Evolutionary conservation across 2,888 invertebrate genomes (phyloP).

Genomic region (Lymantria dispar): DNA sequence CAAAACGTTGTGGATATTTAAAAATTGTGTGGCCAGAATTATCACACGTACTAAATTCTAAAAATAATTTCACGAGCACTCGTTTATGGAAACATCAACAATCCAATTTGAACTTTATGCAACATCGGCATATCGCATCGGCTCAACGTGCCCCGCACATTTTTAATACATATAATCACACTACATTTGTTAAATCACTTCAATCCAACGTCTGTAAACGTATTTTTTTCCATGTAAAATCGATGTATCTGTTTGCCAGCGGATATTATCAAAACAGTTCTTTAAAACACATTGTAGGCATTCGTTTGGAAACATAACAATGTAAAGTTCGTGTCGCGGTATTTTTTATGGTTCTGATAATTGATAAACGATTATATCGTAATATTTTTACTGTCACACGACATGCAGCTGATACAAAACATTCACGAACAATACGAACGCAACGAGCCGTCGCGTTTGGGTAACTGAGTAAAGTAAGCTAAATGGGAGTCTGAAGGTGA

Average conservation of each 20-base stretch:
- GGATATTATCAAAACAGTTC: conserved; percentile 16
- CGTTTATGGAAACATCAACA: conserved; percentile 14
- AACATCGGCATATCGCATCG: not conserved
- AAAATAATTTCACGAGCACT: conserved; percentile 20
- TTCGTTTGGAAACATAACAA: conserved; percentile 9
- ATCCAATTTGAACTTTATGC: not conserved
- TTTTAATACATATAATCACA: conserved; percentile 10
- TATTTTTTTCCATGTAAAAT: conserved; percentile 26
- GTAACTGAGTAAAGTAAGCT: conserved; percentile 5
- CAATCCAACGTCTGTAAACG: conserved; percentile 12
- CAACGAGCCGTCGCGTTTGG: conserved; percentile 13
- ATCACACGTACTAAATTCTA: conserved; percentile 21
- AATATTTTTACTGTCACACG: conserved; percentile 15
- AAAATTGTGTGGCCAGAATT: conserved; percentile 12
- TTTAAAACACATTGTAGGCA: conserved; percentile 1
- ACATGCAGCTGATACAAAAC: conserved; percentile 2
- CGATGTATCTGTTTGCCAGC: conserved; percentile 20
- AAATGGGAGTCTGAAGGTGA: conserved; percentile 1
- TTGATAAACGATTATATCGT: conserved; percentile 17
- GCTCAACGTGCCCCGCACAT: not conserved
- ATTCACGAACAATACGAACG: conserved; percentile 4
- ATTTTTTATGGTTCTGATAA: conserved; percentile 8
- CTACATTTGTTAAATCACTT: conserved; percentile 22
- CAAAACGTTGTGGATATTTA: conserved; percentile 13
- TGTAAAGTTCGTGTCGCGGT: conserved; percentile 3